Conservation (phyloP, 2,113 vertebrate species). For the Desmodus rotundus region DNA sequence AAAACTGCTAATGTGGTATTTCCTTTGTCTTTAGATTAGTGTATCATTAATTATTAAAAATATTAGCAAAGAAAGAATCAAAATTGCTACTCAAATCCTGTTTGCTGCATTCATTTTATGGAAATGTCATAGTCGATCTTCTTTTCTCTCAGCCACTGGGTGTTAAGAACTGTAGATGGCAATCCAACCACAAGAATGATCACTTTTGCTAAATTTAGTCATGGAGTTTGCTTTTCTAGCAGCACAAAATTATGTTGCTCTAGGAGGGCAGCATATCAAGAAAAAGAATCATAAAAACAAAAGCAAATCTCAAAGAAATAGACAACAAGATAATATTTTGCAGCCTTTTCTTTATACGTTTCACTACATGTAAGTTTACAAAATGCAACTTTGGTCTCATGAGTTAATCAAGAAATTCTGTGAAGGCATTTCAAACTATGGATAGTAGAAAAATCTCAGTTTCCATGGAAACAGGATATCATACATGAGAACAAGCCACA, state of each 20-base stretch:
- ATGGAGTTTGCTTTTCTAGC: conserved; percentile 38
- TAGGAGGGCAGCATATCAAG: conserved; percentile 40
- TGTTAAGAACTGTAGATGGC: conserved; percentile 70
- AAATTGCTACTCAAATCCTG: not conserved
- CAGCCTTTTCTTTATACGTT: conserved; percentile 39
- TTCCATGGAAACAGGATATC: conserved; percentile 61
- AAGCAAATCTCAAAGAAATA: conserved; percentile 63
- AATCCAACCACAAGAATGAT: conserved; percentile 62
- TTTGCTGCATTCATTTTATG: conserved; percentile 8
- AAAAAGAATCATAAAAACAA: conserved; percentile 60
- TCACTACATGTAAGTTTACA: conserved; percentile 50
- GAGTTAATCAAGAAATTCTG: conserved; percentile 63
- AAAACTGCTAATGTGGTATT: not conserved
- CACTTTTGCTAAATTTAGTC: conserved; percentile 28
- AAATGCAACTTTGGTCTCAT: conserved; percentile 54
- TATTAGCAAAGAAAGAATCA: not conserved
- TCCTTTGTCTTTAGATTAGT: not conserved
- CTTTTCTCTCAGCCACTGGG: conserved; percentile 39
- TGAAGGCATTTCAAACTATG: conserved; percentile 57
- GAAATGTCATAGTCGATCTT: conserved; percentile 1
- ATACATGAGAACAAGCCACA: conserved; percentile 50
- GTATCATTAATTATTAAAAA: conserved; percentile 41
- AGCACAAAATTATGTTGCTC: conserved; percentile 49
- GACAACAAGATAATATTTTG: conserved; percentile 54
- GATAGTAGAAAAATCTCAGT: conserved; percentile 62